Evolutionary conservation across 2,113 vertebrate species (phyloP), one percentile per base, ranked within the genome.

Genomic region (Cochlearius cochlearius): DNA sequence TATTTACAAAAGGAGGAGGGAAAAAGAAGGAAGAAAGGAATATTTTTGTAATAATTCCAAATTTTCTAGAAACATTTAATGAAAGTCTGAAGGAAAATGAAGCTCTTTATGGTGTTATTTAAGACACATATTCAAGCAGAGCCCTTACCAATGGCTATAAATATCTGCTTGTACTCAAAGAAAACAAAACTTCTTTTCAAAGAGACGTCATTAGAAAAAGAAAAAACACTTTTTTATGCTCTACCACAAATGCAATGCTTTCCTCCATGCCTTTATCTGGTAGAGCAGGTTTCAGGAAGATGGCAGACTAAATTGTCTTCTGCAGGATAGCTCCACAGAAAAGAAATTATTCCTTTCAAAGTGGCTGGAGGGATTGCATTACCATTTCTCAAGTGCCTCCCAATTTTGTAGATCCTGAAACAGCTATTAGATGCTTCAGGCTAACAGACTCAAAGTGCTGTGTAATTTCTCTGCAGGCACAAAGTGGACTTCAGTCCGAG

Each of bases 191-290:
- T 69, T 27, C 10, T 45, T 80, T 95, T 94, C 77, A 63, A 58
- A 94, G 47, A 92, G 47, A 90, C 55, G 55, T 95, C 62, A 93
- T 90, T 90, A 94, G 62, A 94, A 66, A 14, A 38, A 12, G 74
- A 69, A 69, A 26, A 7, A 3, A 0, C 1, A 7, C 1, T 18
- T 73, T 86, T 83, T 87, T 45, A 20, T 60, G 47, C 60, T 92
- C 38, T 86, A 52, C 71, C 85, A 88, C 72, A 92, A 83, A 93
- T 59, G 41, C 45, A 86, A 29, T 56, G 47, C 34, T 79, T 67
- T 86, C 18, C 15, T 74, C 34, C 26, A 7, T n/a, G 47, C 27
- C 52, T 79, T 75, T 52, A 67, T 11, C 20, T 80, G n/a, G 27
- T 21, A 56, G 53, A 75, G 86, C 9, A 63, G 50, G n/a, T 55